These are phyloP conservation scores for Galerucella calmariensis DNA, from an alignment of 2,888 invertebrate species.

Conservation along the genomic window DNA sequence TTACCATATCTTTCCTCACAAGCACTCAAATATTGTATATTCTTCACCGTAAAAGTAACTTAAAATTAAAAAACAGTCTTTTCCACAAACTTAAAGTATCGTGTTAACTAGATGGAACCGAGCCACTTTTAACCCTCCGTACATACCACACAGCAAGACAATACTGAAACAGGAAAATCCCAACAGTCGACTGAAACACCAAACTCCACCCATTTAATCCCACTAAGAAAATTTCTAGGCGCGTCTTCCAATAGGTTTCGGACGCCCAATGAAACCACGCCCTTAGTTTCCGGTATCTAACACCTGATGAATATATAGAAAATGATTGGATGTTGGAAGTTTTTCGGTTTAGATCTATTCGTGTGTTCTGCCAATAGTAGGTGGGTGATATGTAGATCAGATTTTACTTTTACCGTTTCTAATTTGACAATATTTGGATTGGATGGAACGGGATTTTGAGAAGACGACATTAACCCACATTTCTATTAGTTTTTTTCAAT, in stretches of 20 bases:
- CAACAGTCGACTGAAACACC: constrained; percentile 46
- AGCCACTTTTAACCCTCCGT: constrained; percentile 49
- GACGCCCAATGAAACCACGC: constrained; percentile 45
- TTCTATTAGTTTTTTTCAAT: background rate
- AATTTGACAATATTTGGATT: constrained; percentile 26
- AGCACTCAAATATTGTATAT: constrained; percentile 11
- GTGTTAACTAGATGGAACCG: background rate
- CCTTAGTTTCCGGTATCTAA: constrained; percentile 57
- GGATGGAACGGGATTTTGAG: background rate
- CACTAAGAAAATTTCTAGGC: constrained; percentile 51
- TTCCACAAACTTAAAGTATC: constrained; percentile 19
- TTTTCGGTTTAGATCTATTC: constrained; percentile 24
- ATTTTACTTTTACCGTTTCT: constrained; percentile 21
- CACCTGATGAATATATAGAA: constrained; percentile 53
- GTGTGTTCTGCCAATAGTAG: constrained; percentile 6
- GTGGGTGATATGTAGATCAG: constrained; percentile 16
- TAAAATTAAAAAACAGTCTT: background rate
- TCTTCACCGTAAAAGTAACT: background rate
- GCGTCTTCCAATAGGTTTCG: constrained; percentile 52
- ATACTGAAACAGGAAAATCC: constrained; percentile 27
- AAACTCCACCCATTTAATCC: constrained; percentile 55
- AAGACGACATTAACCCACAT: background rate
- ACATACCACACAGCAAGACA: background rate
- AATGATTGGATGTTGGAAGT: constrained; percentile 26
- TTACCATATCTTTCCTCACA: constrained; percentile 62